Percentiles rank a stretch among this genome's conserved stretches.
phyloP scores from a whole-genome alignment of 2,113 vertebrate genomes.

The Apteryx owenii region DNA sequence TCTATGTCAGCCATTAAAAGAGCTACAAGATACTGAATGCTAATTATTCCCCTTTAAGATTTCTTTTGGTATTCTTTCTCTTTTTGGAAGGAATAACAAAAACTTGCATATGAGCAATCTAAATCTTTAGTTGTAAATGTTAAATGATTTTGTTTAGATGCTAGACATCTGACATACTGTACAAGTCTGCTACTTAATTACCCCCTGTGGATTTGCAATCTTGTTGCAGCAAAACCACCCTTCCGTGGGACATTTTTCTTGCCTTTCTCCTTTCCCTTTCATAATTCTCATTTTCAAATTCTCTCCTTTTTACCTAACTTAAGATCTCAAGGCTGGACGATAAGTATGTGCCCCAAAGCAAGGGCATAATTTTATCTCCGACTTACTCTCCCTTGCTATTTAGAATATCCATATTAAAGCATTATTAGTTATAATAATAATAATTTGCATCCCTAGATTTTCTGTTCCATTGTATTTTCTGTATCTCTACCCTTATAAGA shows the following conservation, averaged over 20 bases:
- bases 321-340: conserved; percentile 23
- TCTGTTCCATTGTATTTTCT: not conserved
- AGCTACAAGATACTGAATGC: conserved; percentile 65
- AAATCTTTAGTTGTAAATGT: conserved; percentile 56
- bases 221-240: conserved; percentile 47
- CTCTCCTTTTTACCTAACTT: conserved; percentile 27
- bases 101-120: conserved; percentile 63
- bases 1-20: conserved; percentile 76
- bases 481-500: not conserved
- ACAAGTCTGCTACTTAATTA: conserved; percentile 67
- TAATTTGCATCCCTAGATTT: conserved; percentile 8
- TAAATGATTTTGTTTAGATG: conserved; percentile 58
- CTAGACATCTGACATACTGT: conserved; percentile 59
- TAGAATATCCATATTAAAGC: not conserved
- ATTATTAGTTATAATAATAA: not conserved
- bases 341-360: conserved; percentile 21
- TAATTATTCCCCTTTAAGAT: conserved; percentile 46
- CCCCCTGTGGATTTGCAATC: conserved; percentile 65
- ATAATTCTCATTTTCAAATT: conserved; percentile 43
- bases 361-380: conserved; percentile 20
- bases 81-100: conserved; percentile 60
- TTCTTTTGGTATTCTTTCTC: conserved; percentile 30
- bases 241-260: conserved; percentile 52
- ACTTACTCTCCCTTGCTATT: conserved; percentile 1
- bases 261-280: conserved; percentile 13